Conservation (phyloP, 2,797 vertebrate genomes). For the Gymnoscopelus braueri region DNA sequence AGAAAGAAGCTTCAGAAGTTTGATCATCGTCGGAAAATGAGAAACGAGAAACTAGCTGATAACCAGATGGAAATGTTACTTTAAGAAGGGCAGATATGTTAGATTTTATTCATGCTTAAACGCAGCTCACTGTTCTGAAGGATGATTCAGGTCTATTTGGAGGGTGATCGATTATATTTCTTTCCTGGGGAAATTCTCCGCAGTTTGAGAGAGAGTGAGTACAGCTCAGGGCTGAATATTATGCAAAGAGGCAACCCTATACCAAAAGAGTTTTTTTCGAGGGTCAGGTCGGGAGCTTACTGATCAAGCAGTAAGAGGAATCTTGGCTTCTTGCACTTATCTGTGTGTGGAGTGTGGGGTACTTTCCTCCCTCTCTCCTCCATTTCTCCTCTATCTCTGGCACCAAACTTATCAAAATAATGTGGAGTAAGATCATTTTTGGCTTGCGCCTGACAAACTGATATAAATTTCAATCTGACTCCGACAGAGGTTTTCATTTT, state of each 20-base stretch:
- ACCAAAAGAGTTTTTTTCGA: constrained; percentile 55
- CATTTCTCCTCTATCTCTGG: constrained; percentile 84
- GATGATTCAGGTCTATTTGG: constrained; percentile 49
- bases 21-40: constrained; percentile 5
- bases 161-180: constrained; percentile 58
- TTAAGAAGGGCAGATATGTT: constrained; percentile 33
- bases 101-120: constrained; percentile 40
- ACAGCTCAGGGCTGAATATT: constrained; percentile 57
- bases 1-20: constrained; percentile 19
- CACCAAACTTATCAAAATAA: constrained; percentile 87
- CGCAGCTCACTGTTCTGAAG: constrained; percentile 39
- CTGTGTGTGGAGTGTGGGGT: constrained; percentile 67
- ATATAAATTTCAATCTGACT: constrained; percentile 87
- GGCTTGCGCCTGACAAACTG: constrained; percentile 81
- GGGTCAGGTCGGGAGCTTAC: constrained; percentile 70
- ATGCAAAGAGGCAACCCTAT: constrained; percentile 71
- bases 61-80: constrained; percentile 39
- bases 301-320: constrained; percentile 76
- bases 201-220: constrained; percentile 48
- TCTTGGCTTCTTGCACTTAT: constrained; percentile 83
- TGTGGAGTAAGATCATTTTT: constrained; percentile 84
- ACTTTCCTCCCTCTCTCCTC: constrained; percentile 79
- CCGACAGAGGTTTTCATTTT: constrained; percentile 85
- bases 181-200: constrained; percentile 55
- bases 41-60: constrained; percentile 30